Conservation (phyloP, 2,888 invertebrate genomes). For the Carabus problematicus region DNA sequence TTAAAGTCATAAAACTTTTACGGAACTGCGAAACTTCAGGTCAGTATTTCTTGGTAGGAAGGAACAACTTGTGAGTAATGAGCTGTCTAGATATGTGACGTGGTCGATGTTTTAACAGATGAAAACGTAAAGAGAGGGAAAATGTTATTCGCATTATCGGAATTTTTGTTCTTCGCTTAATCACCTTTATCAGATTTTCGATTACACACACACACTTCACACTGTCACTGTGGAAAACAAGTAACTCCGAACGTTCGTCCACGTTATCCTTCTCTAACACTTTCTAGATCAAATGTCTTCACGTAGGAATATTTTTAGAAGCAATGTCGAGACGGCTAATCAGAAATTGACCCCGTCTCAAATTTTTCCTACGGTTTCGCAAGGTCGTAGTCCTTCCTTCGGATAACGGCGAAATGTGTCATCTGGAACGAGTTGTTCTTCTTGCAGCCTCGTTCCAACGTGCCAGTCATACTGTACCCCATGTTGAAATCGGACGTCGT, state of each 20-base stretch:
- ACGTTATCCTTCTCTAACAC: not conserved
- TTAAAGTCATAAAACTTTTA: conserved; percentile 43
- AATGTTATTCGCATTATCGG: not conserved
- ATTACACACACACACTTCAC: not conserved
- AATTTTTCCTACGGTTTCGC: conserved; percentile 53
- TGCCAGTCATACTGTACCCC: conserved; percentile 89
- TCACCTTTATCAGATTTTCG: not conserved
- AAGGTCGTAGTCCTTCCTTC: conserved; percentile 75
- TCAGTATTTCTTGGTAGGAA: conserved; percentile 14
- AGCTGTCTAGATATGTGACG: conserved; percentile 33
- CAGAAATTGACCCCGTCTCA: conserved; percentile 42
- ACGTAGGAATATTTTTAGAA: conserved; percentile 3
- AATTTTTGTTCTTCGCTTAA: not conserved
- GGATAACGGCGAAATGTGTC: conserved; percentile 87
- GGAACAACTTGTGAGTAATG: conserved; percentile 35
- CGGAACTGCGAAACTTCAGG: conserved; percentile 31
- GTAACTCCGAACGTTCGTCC: not conserved
- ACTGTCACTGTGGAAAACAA: not conserved
- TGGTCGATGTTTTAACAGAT: not conserved
- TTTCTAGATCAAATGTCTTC: too few relatives aligned
- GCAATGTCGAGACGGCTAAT: conserved; percentile 40
- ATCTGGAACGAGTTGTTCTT: conserved; percentile 81
- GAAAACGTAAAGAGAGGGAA: not conserved
- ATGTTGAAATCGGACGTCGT: conserved; percentile 87
- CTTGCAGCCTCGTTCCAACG: conserved; percentile 79